Conservation (phyloP, 92 coral and sea anemone species). For the Diadumene lineata region DNA sequence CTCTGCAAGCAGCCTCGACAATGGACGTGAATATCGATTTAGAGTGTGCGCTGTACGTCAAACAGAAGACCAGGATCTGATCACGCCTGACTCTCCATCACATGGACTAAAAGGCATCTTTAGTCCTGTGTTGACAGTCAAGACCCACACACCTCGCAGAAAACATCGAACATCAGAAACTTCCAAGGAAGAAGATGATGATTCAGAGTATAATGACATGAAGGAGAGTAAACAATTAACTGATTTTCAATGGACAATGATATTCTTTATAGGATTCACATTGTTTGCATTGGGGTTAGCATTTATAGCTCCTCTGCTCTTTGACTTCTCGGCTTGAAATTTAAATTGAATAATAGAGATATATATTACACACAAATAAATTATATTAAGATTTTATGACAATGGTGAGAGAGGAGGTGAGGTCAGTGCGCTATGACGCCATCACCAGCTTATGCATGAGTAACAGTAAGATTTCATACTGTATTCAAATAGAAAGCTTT, state of each 20-base stretch:
- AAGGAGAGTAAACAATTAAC: constrained; percentile 60
- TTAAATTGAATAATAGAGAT: background rate
- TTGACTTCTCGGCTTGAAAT: constrained; percentile 40
- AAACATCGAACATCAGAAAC: constrained; percentile 59
- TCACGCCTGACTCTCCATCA: constrained; percentile 53
- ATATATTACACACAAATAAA: background rate
- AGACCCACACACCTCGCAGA: constrained; percentile 55
- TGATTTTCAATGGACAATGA: constrained; percentile 89
- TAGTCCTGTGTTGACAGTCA: constrained; percentile 58
- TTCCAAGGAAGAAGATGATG: constrained; percentile 36
- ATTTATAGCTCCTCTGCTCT: constrained; percentile 59
- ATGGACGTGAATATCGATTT: constrained; percentile 72
- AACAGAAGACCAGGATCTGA: constrained; percentile 33
- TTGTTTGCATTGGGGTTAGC: constrained; percentile 66
- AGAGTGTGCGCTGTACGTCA: constrained; percentile 89
- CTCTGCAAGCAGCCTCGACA: constrained; percentile 36
- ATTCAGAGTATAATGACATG: constrained; percentile 12
- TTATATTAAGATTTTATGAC: background rate
- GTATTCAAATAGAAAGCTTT: too few species aligned
- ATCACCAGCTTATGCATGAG: too few species aligned
- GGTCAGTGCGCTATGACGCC: background rate
- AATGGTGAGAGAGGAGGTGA: background rate
- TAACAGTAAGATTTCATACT: too few species aligned
- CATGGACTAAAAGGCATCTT: constrained; percentile 77
- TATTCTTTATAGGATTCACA: constrained; percentile 82